Conservation (phyloP, 1,140 invertebrate genomes). For the Tenebrio molitor region DNA sequence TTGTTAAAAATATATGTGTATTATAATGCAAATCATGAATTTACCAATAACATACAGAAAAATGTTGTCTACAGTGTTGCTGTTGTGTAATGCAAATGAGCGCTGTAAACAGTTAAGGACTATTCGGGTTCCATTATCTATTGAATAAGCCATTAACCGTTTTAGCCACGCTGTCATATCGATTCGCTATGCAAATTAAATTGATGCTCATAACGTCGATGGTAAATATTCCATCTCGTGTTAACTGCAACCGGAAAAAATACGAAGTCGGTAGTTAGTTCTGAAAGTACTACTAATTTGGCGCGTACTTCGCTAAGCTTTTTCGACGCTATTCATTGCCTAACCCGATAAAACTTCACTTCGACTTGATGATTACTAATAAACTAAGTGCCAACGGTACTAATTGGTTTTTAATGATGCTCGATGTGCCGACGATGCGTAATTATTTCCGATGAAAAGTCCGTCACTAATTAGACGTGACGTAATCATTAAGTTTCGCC, state of each 20-base stretch:
- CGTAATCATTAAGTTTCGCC: neutral
- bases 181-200: conserved; percentile 28
- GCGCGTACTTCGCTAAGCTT: too few species aligned
- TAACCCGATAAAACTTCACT: too few species aligned
- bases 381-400: conserved; percentile 14
- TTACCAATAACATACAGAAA: too few species aligned
- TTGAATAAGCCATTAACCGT: conserved; percentile 8
- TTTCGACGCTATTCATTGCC: too few species aligned
- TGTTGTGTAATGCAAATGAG: neutral
- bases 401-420: conserved; percentile 33
- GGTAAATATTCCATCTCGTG: conserved; percentile 10
- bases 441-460: conserved; percentile 29
- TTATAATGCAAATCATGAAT: too few species aligned
- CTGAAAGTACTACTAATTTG: too few species aligned
- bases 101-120: neutral
- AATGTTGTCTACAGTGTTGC: too few species aligned
- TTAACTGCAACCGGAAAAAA: too few species aligned
- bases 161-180: conserved; percentile 30
- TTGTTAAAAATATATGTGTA: too few species aligned
- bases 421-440: conserved; percentile 15
- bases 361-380: conserved; percentile 1
- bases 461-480: neutral
- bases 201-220: neutral
- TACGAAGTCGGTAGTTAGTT: too few species aligned
- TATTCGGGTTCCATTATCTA: neutral